Base-by-base conservation (phyloP, 2,113 vertebrate species). In the Clarias gariepinus region DNA sequence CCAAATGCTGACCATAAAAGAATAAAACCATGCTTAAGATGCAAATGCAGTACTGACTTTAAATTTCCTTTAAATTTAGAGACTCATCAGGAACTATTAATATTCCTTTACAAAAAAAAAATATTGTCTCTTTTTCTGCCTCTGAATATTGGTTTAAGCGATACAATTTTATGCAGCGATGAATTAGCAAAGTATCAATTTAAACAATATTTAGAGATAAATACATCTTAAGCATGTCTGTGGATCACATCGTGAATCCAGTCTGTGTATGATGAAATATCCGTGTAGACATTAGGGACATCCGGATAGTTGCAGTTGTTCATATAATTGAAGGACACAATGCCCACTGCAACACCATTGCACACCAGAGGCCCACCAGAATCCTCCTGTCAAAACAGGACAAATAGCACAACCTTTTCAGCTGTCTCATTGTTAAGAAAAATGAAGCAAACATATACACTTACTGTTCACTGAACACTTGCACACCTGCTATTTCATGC, bases 281-380 rank as follows among this genome's bases (percentile, higher is more conserved):
- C 18, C 10, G 93, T 94, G 41, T 93, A 95, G 78, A 95, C 4
- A 18, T 94, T 94, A 8, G 93, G 93, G 0, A 86, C 0, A 58
- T 90, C 84, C 74, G 92, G 90, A 57, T 94, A 57, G 63, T 82
- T 1, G 41, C 93, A 94, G 13, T 86, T 0, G n/a, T 3, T 0
- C 0, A 0, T 0, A 0, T 0, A 3, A 81, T 93, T 94, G 0
- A 95, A 97, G 73, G 97, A 98, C n/a, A 97, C 94, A 0, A 98
- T 86, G 0, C 97, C 97, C 0, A 96, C 94, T 3, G 93, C 90
- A 23, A 91, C 78, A 0, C 93, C 92, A 0, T 92, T 88, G 86
- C 98, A 98, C 0, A 98, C 93, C 91, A 97, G 74, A 0, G 96
- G 96, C 0, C 97, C 97, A 0, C 97, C 97, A 0, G 97, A 98